A percentile compares a stretch with the other conserved stretches of the same genome.
Conservation (phyloP, 2,888 invertebrate species). For the Julus scanicus region DNA sequence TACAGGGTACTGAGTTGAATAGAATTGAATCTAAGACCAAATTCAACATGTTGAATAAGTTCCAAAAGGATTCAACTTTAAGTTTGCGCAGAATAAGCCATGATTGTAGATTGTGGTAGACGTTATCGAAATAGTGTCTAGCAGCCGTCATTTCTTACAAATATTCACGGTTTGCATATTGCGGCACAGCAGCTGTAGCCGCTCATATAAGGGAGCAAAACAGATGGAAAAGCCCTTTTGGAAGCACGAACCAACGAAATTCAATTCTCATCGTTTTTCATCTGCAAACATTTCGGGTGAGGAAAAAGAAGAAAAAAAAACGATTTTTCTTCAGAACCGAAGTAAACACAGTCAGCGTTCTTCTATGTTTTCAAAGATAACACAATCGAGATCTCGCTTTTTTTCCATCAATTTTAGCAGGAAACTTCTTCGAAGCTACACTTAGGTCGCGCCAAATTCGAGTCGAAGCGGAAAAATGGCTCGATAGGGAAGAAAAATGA, state of each 20-base stretch:
- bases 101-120: neutral
- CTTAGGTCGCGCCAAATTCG: neutral
- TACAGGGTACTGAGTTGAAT: too few species aligned
- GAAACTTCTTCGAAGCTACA: neutral
- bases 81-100: neutral
- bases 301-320: too few species aligned
- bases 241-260: neutral
- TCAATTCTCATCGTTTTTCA: constrained; percentile 17
- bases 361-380: constrained; percentile 3
- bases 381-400: neutral
- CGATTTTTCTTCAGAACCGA: neutral
- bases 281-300: neutral
- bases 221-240: neutral
- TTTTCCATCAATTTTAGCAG: neutral
- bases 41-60: neutral
- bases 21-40: too few species aligned
- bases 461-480: constrained; percentile 5
- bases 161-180: neutral
- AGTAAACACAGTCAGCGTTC: neutral
- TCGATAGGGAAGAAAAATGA: neutral
- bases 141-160: neutral
- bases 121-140: neutral
- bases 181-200: neutral
- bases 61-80: neutral
- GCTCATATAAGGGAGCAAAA: neutral